A percentile compares a stretch with the other conserved stretches of the same genome.
These are phyloP conservation scores for Cinclus mexicanus DNA, from an alignment of 2,113 vertebrate genomes.

Conservation along the genomic window DNA sequence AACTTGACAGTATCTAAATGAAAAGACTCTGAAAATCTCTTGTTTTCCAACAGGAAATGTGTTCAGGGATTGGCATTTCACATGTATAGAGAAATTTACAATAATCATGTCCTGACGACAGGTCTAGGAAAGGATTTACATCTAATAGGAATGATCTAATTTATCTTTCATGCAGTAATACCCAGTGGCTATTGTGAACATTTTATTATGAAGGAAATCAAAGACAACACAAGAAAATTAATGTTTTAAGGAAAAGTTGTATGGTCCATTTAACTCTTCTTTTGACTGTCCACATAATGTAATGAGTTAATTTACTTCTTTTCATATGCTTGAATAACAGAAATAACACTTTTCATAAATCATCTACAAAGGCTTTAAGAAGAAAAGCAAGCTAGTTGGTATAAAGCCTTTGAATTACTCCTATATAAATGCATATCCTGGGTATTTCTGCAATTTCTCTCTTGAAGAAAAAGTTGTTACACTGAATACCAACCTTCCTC, in stretches of 20 bases:
- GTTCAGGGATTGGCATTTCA: conserved; percentile 47
- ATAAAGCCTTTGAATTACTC: conserved; percentile 17
- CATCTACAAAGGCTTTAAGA: conserved; percentile 16
- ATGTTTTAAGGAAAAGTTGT: conserved; percentile 34
- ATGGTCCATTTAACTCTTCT: conserved; percentile 64
- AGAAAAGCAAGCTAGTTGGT: not conserved
- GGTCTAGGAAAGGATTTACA: conserved; percentile 51
- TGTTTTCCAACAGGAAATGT: conserved; percentile 56
- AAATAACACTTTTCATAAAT: conserved; percentile 53
- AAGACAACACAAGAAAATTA: conserved; percentile 65
- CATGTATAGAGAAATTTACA: conserved; percentile 39
- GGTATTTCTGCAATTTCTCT: not conserved
- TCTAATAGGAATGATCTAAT: conserved; percentile 62
- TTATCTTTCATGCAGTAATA: conserved; percentile 57
- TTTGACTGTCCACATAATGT: conserved; percentile 39
- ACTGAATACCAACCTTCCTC: not conserved
- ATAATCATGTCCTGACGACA: conserved; percentile 58
- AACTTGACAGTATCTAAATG: conserved; percentile 60
- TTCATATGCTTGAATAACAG: not conserved
- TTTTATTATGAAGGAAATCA: conserved; percentile 69
- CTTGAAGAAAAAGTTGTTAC: not conserved
- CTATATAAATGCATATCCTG: not conserved
- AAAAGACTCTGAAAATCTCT: conserved; percentile 61
- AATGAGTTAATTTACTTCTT: conserved; percentile 49
- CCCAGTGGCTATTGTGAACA: conserved; percentile 52